Percentiles rank a stretch among this genome's conserved stretches.
These are phyloP conservation scores for Brenthis ino DNA, from an alignment of 2,888 invertebrate species.

Conservation along the genomic window DNA sequence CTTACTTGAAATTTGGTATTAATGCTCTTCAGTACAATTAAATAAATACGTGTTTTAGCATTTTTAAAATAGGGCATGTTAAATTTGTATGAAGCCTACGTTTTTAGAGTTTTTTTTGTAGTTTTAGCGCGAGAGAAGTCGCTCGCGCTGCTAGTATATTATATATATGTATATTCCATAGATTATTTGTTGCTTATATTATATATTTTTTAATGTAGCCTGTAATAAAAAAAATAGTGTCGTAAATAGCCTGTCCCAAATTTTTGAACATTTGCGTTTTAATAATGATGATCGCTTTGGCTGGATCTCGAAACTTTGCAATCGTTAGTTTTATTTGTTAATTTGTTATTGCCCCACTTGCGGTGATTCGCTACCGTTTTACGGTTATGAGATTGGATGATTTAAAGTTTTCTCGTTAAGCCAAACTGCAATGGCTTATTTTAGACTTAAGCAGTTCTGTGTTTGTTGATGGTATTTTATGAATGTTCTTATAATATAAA, in stretches of 20 bases:
- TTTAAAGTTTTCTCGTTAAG: conserved; percentile 49
- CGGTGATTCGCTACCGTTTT: conserved; percentile 36
- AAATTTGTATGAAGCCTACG: too few relatives aligned
- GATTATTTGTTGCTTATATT: too few relatives aligned
- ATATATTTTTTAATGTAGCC: too few relatives aligned
- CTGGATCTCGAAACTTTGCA: conserved; percentile 25
- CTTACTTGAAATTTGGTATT: too few relatives aligned
- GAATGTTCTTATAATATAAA: background rate
- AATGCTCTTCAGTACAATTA: too few relatives aligned
- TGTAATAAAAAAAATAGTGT: too few relatives aligned
- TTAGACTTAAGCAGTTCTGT: conserved; percentile 17
- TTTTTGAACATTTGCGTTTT: background rate
- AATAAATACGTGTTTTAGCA: too few relatives aligned
- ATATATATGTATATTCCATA: too few relatives aligned
- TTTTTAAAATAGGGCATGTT: too few relatives aligned
- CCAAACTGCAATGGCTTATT: conserved; percentile 42
- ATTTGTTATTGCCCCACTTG: conserved; percentile 48
- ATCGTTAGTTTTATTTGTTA: conserved; percentile 46
- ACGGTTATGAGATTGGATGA: conserved; percentile 42
- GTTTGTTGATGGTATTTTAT: background rate
- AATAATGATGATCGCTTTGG: conserved; percentile 19
- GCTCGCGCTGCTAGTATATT: too few relatives aligned
- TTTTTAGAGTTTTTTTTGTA: too few relatives aligned
- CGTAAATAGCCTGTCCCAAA: background rate
- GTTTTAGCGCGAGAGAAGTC: too few relatives aligned